phyloP scores from a whole-genome alignment of 1,140 invertebrate genomes.

The Papilio aristodemus region DNA sequence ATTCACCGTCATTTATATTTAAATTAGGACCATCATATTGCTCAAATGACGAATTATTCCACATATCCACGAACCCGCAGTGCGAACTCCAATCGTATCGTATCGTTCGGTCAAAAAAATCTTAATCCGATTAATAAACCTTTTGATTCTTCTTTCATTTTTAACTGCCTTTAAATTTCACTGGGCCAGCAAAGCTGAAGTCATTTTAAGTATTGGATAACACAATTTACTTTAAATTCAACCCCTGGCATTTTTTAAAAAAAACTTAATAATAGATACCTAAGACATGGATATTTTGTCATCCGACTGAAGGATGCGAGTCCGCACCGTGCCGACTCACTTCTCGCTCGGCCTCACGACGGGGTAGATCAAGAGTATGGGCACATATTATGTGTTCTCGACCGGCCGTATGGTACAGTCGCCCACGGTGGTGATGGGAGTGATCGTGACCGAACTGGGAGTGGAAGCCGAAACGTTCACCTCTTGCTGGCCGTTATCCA shows the following conservation, averaged over 20 bases:
- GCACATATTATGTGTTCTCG: conserved; percentile 64
- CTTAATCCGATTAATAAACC: too few relatives aligned
- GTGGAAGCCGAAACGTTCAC: conserved; percentile 43
- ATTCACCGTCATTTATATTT: not conserved
- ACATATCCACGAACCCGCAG: not conserved
- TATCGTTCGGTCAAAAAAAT: not conserved
- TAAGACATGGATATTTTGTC: too few relatives aligned
- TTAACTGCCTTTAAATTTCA: too few relatives aligned
- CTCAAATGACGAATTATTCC: conserved; percentile 19
- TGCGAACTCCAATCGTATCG: conserved; percentile 10
- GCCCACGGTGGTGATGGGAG: conserved; percentile 71
- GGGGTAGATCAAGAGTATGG: conserved; percentile 49
- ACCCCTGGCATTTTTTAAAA: too few relatives aligned
- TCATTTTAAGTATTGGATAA: not conserved
- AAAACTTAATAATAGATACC: not conserved
- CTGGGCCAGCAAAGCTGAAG: not conserved
- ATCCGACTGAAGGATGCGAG: not conserved
- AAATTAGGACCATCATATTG: not conserved
- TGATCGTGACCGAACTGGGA: conserved; percentile 66
- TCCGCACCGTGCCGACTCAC: not conserved
- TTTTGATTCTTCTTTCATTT: too few relatives aligned
- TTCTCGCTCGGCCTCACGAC: conserved; percentile 27
- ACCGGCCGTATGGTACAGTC: conserved; percentile 77
- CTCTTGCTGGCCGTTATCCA: conserved; percentile 35
- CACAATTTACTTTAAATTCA: not conserved